A percentile compares a stretch with the other conserved stretches of the same genome.
These are phyloP conservation scores for Poeciliopsis infans DNA, from an alignment of 2,797 vertebrate species.

Conservation along the genomic window DNA sequence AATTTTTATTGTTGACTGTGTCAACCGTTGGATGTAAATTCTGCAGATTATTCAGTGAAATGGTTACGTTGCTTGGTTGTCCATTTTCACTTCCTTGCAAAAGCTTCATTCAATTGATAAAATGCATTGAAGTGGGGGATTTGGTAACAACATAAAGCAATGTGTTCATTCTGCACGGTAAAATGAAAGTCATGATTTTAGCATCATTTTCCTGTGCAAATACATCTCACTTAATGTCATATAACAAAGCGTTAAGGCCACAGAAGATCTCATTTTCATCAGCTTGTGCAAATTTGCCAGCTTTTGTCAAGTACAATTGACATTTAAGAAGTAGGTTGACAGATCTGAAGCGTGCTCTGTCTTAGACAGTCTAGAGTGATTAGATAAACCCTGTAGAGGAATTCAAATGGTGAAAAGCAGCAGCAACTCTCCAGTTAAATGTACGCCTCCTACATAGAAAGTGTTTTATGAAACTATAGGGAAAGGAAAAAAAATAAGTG, in stretches of 20 bases:
- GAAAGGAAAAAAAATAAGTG: not conserved
- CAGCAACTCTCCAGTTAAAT: not conserved
- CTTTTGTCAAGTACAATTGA: not conserved
- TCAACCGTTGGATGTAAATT: not conserved
- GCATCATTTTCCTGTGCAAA: not conserved
- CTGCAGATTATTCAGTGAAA: not conserved
- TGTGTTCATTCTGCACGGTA: not conserved
- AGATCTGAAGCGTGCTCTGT: not conserved
- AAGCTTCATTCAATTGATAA: not conserved
- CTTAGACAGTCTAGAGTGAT: not conserved
- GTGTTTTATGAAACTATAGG: not conserved
- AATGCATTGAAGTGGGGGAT: not conserved
- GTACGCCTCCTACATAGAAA: not conserved
- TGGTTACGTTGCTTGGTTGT: not conserved
- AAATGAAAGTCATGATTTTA: not conserved
- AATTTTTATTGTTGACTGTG: not conserved
- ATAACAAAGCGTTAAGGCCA: not conserved
- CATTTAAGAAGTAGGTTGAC: not conserved
- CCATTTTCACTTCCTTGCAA: not conserved
- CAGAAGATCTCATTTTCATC: not conserved
- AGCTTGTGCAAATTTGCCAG: not conserved
- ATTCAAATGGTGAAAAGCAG: not conserved
- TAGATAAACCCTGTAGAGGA: not conserved
- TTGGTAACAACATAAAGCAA: not conserved
- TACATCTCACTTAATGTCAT: not conserved